A percentile compares a stretch with the other conserved stretches of the same genome.
phyloP scores from a whole-genome alignment of 2,888 invertebrate species.

The Platycheirus rosarum region DNA sequence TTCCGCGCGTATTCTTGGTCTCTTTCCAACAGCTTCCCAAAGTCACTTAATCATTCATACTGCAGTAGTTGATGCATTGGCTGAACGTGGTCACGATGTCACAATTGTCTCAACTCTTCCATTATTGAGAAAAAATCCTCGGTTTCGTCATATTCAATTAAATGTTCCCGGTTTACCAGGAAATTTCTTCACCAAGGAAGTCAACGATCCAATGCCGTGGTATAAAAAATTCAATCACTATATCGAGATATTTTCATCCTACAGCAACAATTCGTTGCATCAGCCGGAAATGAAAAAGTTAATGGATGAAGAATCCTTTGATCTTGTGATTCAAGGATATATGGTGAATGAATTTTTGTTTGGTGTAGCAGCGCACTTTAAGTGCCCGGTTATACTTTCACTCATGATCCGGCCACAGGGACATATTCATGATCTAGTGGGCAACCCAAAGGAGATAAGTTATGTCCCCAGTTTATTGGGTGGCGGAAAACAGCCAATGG shows the following conservation, averaged over 20 bases:
- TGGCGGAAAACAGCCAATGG: conserved; percentile 73
- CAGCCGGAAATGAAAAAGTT: conserved; percentile 46
- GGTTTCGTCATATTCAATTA: conserved; percentile 52
- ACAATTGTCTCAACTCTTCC: conserved; percentile 77
- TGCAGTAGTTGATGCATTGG: conserved; percentile 77
- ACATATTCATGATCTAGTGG: conserved; percentile 75
- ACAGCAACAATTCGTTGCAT: neutral
- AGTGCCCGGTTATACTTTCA: conserved; percentile 78
- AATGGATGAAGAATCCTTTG: conserved; percentile 73
- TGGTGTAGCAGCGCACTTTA: conserved; percentile 79
- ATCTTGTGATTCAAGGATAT: conserved; percentile 74
- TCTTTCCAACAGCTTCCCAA: conserved; percentile 78
- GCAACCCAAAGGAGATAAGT: conserved; percentile 77
- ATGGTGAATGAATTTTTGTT: conserved; percentile 76
- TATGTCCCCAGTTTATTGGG: conserved; percentile 77
- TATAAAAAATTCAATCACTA: conserved; percentile 4
- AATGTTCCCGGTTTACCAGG: neutral
- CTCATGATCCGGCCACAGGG: conserved; percentile 77
- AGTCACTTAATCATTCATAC: conserved; percentile 79
- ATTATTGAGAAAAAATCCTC: conserved; percentile 39
- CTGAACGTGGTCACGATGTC: conserved; percentile 79
- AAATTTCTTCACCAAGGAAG: conserved; percentile 3
- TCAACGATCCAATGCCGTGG: conserved; percentile 14
- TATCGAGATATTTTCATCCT: neutral
- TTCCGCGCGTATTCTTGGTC: conserved; percentile 77